phyloP scores from a whole-genome alignment of 1,140 invertebrate species.

The Rhagoletis pomonella region DNA sequence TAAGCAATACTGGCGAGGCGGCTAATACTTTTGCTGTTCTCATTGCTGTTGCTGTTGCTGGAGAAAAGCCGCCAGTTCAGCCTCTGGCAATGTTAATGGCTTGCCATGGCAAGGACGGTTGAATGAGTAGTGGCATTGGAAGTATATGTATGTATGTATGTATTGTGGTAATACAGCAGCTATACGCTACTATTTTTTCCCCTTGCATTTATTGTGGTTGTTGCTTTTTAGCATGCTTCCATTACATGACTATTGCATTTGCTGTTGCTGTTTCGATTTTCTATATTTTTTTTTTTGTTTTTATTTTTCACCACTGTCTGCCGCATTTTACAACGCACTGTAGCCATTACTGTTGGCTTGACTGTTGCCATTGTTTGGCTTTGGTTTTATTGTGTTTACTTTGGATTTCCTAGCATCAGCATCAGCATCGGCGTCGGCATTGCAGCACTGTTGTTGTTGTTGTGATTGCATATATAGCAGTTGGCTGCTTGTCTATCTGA shows the following conservation, averaged over 20 bases:
- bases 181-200: neutral
- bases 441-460: neutral
- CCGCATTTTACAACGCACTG: neutral
- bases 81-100: neutral
- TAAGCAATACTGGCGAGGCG: neutral
- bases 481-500: neutral
- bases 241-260: conserved; percentile 9
- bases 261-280: neutral
- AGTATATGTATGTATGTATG: neutral
- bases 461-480: neutral
- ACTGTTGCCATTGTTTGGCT: conserved; percentile 19
- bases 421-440: neutral
- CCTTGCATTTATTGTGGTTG: neutral
- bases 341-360: neutral
- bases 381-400: conserved; percentile 45
- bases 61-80: neutral
- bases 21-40: too few relatives aligned
- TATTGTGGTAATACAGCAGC: neutral
- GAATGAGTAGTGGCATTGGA: neutral
- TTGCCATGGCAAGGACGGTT: conserved; percentile 1
- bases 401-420: conserved; percentile 1
- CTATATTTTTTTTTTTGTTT: neutral
- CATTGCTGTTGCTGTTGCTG: neutral
- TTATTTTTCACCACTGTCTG: neutral
- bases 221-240: conserved; percentile 24